Evolutionary conservation across 2,113 vertebrate genomes (phyloP), one percentile per base, ranked within the genome.

Genomic region (Pseudopipra pipra): DNA sequence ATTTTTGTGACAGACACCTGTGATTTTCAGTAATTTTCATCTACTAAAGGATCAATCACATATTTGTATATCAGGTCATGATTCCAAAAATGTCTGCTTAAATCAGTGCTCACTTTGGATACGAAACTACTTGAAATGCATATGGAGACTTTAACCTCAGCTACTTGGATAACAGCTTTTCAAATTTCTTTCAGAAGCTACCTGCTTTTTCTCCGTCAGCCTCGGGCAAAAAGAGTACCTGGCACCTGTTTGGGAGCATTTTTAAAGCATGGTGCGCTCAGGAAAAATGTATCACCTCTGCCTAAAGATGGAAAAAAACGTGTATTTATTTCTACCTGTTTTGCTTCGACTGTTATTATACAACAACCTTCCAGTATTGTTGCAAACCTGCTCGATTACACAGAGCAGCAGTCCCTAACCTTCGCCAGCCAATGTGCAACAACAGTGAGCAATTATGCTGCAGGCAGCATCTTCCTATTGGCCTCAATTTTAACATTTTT

Each of bases 1-100:
- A 95, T 97, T 93, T 93, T 77, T 78, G 56, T 72, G 81, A 79
- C 59, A 74, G 94, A 92, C 76, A 84, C 88, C 81, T 95, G 77
- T 92, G 78, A 94, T 97, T 90, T 95, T 95, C 83, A 86, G 44
- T 70, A 90, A 88, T 93, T 93, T 92, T 87, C 73, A 54, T 93
- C 89, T 78, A 68, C 58, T 51, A 37, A 35, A 65, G 66, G 85
- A 85, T 97, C 92, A 80, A 35, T 91, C 74, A 66, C 30, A 3
- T 85, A 63, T 81, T 94, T 93, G 9, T 85, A 1, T 85, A 87
- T 86, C 86, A 72, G 76, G 61, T 93, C 72, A 94, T 76, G 78
- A 49, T 80, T 91, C 59, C 65, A 63, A 87, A 95, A 70, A 89
- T 7, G 11, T 67, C 82, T 89, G 14, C 51, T 80, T 71, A 74